Conservation (phyloP, 2,888 invertebrate genomes). For the Orchesellides sinensis region DNA sequence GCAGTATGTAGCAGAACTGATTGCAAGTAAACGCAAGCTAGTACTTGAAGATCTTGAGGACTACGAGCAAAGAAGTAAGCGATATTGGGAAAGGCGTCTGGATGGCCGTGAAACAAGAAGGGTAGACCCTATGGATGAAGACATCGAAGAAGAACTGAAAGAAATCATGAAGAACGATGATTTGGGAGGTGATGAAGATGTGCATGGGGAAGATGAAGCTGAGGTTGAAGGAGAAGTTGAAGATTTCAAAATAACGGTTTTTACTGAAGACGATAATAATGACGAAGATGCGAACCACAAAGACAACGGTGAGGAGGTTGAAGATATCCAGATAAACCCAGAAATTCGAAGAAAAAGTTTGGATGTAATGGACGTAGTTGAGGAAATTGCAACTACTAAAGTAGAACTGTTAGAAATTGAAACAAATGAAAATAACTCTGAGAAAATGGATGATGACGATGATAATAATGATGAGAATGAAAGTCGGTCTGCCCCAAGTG, state of each 20-base stretch:
- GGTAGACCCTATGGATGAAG: conserved; percentile 76
- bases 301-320: conserved; percentile 17
- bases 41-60: conserved; percentile 73
- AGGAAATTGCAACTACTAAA: not conserved
- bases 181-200: conserved; percentile 18
- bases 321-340: not conserved
- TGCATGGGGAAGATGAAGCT: not conserved
- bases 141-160: conserved; percentile 82
- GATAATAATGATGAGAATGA: conserved; percentile 20
- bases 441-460: conserved; percentile 17
- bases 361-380: conserved; percentile 1
- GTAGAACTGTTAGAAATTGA: conserved; percentile 22
- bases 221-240: conserved; percentile 61
- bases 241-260: conserved; percentile 71
- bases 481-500: conserved; percentile 32
- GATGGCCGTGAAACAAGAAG: conserved; percentile 66
- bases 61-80: conserved; percentile 71
- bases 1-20: conserved; percentile 81
- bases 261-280: conserved; percentile 7
- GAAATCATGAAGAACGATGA: conserved; percentile 79
- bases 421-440: conserved; percentile 28
- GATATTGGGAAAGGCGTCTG: conserved; percentile 72
- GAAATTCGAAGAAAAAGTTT: not conserved
- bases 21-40: conserved; percentile 80
- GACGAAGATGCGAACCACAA: not conserved